Conservation (phyloP, 2,888 invertebrate species). For the Volucella bombylans region DNA sequence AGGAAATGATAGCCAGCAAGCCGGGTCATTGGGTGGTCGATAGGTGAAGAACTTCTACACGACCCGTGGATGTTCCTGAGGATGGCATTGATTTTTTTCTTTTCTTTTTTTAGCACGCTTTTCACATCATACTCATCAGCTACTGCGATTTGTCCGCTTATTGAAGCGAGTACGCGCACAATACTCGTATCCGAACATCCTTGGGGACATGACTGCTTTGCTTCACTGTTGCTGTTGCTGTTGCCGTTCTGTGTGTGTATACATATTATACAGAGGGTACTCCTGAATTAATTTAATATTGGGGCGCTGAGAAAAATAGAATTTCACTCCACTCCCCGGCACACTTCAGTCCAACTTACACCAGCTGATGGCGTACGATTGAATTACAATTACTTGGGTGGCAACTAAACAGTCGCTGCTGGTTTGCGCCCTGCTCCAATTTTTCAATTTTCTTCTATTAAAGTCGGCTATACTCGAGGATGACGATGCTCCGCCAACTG, state of each 20-base stretch:
- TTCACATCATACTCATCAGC: conserved; percentile 58
- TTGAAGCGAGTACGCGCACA: conserved; percentile 15
- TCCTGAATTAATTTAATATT: conserved; percentile 68
- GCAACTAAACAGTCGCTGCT: background rate
- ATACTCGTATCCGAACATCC: conserved; percentile 8
- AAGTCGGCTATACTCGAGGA: conserved; percentile 38
- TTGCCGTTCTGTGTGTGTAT: background rate
- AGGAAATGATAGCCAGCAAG: background rate
- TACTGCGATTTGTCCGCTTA: conserved; percentile 67
- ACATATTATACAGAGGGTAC: conserved; percentile 7
- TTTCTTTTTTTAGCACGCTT: conserved; percentile 13
- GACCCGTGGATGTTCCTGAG: conserved; percentile 35
- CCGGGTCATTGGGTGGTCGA: conserved; percentile 8
- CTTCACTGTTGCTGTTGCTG: too few relatives aligned
- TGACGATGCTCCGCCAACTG: background rate
- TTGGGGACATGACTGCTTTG: conserved; percentile 25
- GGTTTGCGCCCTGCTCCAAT: conserved; percentile 22
- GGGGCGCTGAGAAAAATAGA: conserved; percentile 46
- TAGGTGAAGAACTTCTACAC: conserved; percentile 6
- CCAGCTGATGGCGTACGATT: conserved; percentile 69
- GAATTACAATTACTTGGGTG: conserved; percentile 66
- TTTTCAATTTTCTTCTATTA: conserved; percentile 64
- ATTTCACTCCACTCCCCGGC: conserved; percentile 50
- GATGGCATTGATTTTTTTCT: conserved; percentile 21
- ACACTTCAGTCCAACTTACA: background rate